Percentiles rank a stretch among this genome's conserved stretches.
These are phyloP conservation scores for Schizopygopsis pylzovi DNA, from an alignment of 2,797 vertebrate genomes.

Conservation along the genomic window DNA sequence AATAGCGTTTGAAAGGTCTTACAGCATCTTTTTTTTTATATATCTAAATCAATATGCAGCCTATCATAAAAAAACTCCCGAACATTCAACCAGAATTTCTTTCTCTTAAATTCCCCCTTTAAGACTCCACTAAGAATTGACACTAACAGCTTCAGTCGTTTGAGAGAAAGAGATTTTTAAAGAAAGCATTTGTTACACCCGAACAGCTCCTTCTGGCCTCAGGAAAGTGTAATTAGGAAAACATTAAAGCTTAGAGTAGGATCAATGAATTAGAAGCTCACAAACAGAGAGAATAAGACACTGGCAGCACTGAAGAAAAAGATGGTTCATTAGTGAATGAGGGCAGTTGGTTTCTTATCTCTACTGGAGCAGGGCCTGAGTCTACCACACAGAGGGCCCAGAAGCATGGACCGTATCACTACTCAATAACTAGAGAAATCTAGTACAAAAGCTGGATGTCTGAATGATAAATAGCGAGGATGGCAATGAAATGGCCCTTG, in stretches of 20 bases:
- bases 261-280: conserved; percentile 27
- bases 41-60: not conserved
- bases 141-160: not conserved
- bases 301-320: conserved; percentile 34
- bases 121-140: not conserved
- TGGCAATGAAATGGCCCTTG: not conserved
- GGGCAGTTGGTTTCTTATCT: conserved; percentile 56
- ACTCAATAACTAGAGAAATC: conserved; percentile 7
- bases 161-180: conserved; percentile 23
- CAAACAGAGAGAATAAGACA: conserved; percentile 21
- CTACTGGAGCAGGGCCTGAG: conserved; percentile 43
- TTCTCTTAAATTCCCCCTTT: not conserved
- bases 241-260: conserved; percentile 11
- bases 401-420: not conserved
- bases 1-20: conserved; percentile 19
- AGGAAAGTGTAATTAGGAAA: conserved; percentile 25
- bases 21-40: not conserved
- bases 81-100: not conserved
- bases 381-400: conserved; percentile 5
- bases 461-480: conserved; percentile 31
- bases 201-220: not conserved
- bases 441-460: conserved; percentile 13
- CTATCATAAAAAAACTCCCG: not conserved
- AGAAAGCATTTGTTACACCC: not conserved
- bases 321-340: conserved; percentile 51